Evolutionary conservation across 1,140 invertebrate genomes (phyloP).

Genomic region (Pollicipes pollicipes): DNA sequence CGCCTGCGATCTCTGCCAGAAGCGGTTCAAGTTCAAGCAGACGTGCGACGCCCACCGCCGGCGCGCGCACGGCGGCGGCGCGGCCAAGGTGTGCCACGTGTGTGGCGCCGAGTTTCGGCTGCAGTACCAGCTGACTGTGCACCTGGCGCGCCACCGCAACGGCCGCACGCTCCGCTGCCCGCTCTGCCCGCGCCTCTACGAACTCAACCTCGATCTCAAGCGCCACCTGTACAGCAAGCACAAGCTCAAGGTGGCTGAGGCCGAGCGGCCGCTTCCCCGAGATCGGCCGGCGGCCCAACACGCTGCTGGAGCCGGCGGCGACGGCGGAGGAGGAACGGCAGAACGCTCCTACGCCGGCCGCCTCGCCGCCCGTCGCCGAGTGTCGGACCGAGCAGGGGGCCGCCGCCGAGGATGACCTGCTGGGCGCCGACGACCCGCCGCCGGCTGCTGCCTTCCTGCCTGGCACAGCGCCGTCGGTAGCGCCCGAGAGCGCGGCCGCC

Average conservation of each 20-base stretch:
- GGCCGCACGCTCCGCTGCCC: neutral
- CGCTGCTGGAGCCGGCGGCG: neutral
- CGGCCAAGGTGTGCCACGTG: no score
- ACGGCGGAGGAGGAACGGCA: no score
- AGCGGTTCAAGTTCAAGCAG: no score
- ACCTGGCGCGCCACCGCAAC: neutral
- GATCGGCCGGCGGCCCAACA: neutral
- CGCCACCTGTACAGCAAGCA: slow-evolving; percentile 2
- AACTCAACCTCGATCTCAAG: slow-evolving; percentile 4
- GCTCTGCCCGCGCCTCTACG: neutral
- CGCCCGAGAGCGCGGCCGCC: no score
- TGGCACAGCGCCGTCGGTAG: no score
- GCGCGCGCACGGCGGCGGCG: no score
- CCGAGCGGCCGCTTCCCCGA: slow-evolving; percentile 8
- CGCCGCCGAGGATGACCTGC: neutral
- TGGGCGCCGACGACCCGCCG: no score
- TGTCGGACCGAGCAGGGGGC: neutral
- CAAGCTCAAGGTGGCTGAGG: neutral
- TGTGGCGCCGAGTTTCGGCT: no score
- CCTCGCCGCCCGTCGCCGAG: no score
- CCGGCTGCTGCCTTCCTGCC: neutral
- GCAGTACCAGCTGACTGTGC: neutral
- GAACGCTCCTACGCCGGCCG: no score
- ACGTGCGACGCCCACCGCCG: no score
- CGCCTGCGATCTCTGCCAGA: no score